These are phyloP conservation scores for Grus americana DNA, from an alignment of 2,113 vertebrate genomes.

Conservation along the genomic window DNA sequence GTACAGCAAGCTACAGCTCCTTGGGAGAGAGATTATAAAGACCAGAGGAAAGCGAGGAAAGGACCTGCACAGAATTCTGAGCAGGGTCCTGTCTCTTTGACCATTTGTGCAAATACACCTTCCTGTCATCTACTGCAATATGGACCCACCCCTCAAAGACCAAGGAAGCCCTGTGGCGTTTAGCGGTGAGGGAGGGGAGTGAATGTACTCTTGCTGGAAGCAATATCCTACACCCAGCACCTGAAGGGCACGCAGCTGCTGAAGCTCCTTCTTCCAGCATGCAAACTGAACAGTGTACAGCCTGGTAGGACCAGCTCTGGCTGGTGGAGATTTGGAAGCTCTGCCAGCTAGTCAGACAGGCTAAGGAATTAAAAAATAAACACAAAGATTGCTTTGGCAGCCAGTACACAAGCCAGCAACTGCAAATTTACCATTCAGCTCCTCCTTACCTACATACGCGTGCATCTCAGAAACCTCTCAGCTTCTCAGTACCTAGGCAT, in stretches of 20 bases:
- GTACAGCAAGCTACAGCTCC: background rate
- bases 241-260: background rate
- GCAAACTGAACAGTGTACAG: background rate
- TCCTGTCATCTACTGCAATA: fast-evolving
- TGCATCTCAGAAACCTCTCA: background rate
- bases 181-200: background rate
- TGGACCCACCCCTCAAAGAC: too few species aligned
- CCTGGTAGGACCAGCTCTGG: background rate
- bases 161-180: fast-evolving
- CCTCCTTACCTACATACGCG: background rate
- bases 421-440: background rate
- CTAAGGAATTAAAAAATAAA: background rate
- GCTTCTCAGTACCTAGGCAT: background rate
- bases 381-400: background rate
- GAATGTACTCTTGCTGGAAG: background rate
- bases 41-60: background rate
- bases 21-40: background rate
- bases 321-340: background rate
- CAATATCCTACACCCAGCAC: background rate
- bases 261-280: background rate
- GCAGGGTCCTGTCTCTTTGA: background rate
- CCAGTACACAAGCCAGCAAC: background rate
- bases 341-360: background rate
- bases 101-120: background rate
- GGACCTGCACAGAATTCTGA: background rate